Evolutionary conservation across 2,797 vertebrate species (phyloP).

Genomic region (Hemitrygon akajei): DNA sequence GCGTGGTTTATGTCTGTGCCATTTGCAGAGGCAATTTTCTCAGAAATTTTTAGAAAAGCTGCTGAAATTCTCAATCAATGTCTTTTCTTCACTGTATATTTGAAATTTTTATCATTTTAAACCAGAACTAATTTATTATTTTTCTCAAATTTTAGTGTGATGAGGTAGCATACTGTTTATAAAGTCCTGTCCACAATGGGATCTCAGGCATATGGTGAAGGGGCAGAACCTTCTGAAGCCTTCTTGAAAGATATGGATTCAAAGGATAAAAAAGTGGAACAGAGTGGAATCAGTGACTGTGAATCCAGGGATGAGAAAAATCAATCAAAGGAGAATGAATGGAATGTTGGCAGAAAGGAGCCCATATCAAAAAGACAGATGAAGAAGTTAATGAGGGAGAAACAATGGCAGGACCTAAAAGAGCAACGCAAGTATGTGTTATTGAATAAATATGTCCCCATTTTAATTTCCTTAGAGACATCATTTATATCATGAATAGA

Average conservation of each 20-base stretch:
- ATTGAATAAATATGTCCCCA: slow-evolving; percentile 8
- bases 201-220: not conserved
- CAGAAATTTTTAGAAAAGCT: no score
- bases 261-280: not conserved
- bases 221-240: not conserved
- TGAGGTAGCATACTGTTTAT: not conserved
- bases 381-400: slow-evolving; percentile 81
- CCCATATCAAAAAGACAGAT: slow-evolving; percentile 78
- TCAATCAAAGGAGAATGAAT: not conserved
- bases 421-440: slow-evolving; percentile 76
- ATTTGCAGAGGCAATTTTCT: no score
- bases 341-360: not conserved
- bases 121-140: not conserved
- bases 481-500: no score
- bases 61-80: no score
- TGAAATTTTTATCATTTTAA: not conserved
- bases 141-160: not conserved
- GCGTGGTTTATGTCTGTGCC: no score
- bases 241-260: not conserved
- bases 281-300: not conserved
- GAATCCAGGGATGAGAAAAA: not conserved
- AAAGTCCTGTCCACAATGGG: not conserved
- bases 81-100: no score
- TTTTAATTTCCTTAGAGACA: not conserved
- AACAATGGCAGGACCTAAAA: slow-evolving; percentile 89